Evolutionary conservation across 2,797 vertebrate species (phyloP).

Genomic region (Amazonetta brasiliensis): DNA sequence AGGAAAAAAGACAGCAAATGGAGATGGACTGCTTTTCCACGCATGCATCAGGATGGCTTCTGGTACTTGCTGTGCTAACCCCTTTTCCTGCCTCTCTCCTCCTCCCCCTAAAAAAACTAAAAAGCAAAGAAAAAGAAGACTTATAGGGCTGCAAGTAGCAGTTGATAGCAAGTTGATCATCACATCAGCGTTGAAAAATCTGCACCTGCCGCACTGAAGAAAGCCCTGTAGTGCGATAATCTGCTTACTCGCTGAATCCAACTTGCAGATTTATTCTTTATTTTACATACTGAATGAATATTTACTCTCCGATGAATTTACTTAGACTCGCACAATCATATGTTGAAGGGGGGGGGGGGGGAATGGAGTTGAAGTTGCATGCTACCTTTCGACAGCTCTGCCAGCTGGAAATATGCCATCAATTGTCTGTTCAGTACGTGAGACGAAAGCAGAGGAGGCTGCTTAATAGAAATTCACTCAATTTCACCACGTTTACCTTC

Average conservation of each 20-base stretch:
- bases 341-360: background rate
- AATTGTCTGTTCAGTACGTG: conserved; percentile 53
- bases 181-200: background rate
- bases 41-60: background rate
- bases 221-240: background rate
- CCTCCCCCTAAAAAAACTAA: background rate
- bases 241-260: conserved; percentile 24
- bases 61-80: background rate
- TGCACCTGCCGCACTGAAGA: background rate
- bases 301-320: conserved; percentile 46
- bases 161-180: background rate
- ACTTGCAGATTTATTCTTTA: background rate
- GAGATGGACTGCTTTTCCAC: background rate
- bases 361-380: conserved; percentile 14
- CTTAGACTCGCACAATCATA: conserved; percentile 44
- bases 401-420: conserved; percentile 69
- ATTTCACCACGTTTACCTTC: conserved; percentile 42
- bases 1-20: background rate
- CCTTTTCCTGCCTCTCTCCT: background rate
- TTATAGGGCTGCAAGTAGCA: background rate
- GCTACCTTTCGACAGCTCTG: conserved; percentile 55
- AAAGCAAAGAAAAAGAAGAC: background rate
- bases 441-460: conserved; percentile 34
- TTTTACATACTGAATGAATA: conserved; percentile 47
- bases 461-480: conserved; percentile 54